phyloP scores from a whole-genome alignment of 2,797 vertebrate genomes.

The Columba guinea region DNA sequence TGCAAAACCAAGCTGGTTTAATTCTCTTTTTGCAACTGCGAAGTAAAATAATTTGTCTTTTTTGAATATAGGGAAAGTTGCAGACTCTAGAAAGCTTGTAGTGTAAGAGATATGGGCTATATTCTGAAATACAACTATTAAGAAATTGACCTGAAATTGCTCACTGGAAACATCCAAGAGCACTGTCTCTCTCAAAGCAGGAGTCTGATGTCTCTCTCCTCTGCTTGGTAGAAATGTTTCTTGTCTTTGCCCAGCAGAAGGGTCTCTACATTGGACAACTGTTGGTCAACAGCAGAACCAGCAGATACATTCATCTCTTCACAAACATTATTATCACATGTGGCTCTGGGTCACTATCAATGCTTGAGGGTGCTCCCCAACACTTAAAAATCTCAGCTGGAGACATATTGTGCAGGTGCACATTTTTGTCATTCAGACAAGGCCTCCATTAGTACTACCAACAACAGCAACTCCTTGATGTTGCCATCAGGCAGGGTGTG shows the following conservation, averaged over 20 bases:
- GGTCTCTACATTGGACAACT: background rate
- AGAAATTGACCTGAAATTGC: background rate
- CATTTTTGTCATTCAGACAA: background rate
- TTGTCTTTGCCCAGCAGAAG: background rate
- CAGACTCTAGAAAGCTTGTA: background rate
- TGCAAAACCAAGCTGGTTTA: background rate
- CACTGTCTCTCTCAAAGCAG: background rate
- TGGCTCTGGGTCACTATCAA: background rate
- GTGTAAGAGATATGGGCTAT: background rate
- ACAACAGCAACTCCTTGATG: background rate
- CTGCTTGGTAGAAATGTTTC: background rate
- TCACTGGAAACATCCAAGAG: background rate
- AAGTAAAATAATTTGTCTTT: background rate
- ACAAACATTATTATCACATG: background rate
- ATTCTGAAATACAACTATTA: background rate
- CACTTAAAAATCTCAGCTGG: background rate
- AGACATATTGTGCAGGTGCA: background rate
- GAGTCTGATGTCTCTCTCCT: background rate
- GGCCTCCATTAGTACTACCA: background rate
- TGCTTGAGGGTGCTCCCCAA: background rate
- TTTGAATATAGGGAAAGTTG: background rate
- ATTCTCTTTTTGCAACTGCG: background rate
- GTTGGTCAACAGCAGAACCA: background rate
- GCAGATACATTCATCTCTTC: background rate
- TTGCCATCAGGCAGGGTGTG: slow-evolving; percentile 20